Evolutionary conservation across 2,113 vertebrate genomes (phyloP), one percentile per base, ranked within the genome.

Genomic region (Pygoscelis antarcticus): DNA sequence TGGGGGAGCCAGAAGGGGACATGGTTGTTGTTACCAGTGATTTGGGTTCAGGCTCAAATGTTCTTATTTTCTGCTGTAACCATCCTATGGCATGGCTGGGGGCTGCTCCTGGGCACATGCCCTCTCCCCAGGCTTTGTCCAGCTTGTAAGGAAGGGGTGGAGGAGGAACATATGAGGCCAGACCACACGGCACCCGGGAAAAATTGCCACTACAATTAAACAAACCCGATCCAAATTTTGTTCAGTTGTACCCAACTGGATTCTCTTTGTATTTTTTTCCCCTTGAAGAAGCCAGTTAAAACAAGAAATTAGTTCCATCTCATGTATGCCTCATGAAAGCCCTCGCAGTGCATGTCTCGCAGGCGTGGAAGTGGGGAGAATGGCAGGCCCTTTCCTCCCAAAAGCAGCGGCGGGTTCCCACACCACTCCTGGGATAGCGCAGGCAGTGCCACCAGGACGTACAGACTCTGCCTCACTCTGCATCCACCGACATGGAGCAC

Each of bases 331-430:
- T n/a, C 36, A 29, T 0, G 1, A 22, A 58, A 13, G 15, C 17
- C 23, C 23, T 71, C 2, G 1, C 22, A 44, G 26, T 34, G 21
- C 20, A 23, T 3, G 0, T 36, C 40, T 58, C 2, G 0, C 11
- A 40, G 9, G 34, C 40, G 30, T 13, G 10, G 19, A 58, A 54
- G 15, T 0, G 3, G 44, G 29, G 22, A 81, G 12, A 23, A 44
- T 3, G 21, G 47, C 34, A 80, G 22, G 5, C 13, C 16, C n/a
- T 83, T 57, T 57, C 58, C 62, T 23, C 27, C 9, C 3, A 2
- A 84, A 77, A 49, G 51, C 58, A 77, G 20, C 21, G 34, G 42
- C 1, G 1, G 27, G 10, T 38, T 66, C 22, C 54, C 8, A 1
- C 44, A 13, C 11, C 0, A 5, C 44, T 60, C 23, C 27, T 0